Evolutionary conservation across 2,113 vertebrate genomes (phyloP).

Genomic region (Columbina picui): DNA sequence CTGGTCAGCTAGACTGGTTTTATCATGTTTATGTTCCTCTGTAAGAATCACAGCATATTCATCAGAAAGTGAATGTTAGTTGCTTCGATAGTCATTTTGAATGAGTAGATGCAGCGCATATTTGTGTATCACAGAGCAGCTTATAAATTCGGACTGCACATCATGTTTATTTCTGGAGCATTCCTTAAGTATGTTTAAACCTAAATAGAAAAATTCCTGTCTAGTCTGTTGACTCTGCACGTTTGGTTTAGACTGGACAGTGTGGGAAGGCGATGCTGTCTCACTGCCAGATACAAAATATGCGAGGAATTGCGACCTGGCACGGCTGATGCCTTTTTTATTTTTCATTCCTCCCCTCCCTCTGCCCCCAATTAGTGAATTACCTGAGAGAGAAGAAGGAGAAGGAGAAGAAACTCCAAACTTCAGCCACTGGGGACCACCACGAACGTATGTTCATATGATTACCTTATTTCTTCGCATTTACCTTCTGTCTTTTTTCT

Average conservation of each 20-base stretch:
- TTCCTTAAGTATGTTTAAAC: slow-evolving; percentile 47
- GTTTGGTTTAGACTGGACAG: slow-evolving; percentile 22
- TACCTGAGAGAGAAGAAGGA: slow-evolving; percentile 94
- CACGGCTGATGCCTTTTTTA: not conserved
- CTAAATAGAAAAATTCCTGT: slow-evolving; percentile 58
- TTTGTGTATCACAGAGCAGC: slow-evolving; percentile 23
- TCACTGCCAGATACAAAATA: not conserved
- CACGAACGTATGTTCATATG: slow-evolving; percentile 81
- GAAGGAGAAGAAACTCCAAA: slow-evolving; percentile 96
- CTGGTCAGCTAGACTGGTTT: not conserved
- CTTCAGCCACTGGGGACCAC: slow-evolving; percentile 95
- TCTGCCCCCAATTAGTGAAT: slow-evolving; percentile 77
- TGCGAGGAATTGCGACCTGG: slow-evolving; percentile 20
- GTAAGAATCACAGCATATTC: slow-evolving; percentile 13
- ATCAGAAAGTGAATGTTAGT: slow-evolving; percentile 27
- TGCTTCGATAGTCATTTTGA: not conserved
- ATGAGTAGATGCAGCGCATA: not conserved
- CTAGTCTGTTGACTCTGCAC: slow-evolving; percentile 31
- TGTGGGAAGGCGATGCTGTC: slow-evolving; percentile 19
- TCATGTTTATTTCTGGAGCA: slow-evolving; percentile 51
- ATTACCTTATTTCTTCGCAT: not conserved
- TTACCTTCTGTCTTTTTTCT: not conserved
- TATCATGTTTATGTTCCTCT: slow-evolving; percentile 4
- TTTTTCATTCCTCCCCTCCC: not conserved
- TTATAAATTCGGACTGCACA: slow-evolving; percentile 46